Evolutionary conservation across 1,140 invertebrate genomes (phyloP).

Genomic region (Achroia grisella): DNA sequence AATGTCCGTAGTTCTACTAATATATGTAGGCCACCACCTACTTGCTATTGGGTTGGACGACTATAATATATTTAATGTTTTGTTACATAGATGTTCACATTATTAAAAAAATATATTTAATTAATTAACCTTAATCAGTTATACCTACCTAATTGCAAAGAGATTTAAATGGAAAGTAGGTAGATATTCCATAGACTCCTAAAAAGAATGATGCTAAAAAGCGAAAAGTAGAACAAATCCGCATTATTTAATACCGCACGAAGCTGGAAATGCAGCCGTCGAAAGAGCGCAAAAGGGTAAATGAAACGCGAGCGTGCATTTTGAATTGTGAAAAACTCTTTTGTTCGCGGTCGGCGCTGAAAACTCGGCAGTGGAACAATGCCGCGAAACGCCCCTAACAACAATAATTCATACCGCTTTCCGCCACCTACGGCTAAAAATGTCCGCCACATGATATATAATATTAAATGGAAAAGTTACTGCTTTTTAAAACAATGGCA

Average conservation of each 20-base stretch:
- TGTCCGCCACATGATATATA: slow-evolving; percentile 69
- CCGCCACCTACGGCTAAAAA: slow-evolving; percentile 71
- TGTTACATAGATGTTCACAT: too few relatives aligned
- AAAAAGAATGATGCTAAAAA: slow-evolving; percentile 28
- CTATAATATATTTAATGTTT: too few relatives aligned
- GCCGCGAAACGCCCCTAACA: slow-evolving; percentile 61
- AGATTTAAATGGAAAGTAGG: not conserved
- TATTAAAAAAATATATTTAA: too few relatives aligned
- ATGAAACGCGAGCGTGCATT: slow-evolving; percentile 69
- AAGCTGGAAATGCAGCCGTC: slow-evolving; percentile 61
- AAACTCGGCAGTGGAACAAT: slow-evolving; percentile 59
- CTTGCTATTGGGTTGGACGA: too few relatives aligned
- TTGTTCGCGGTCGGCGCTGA: slow-evolving; percentile 54
- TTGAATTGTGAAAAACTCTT: slow-evolving; percentile 67
- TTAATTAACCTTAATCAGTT: too few relatives aligned
- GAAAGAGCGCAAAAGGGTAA: slow-evolving; percentile 66
- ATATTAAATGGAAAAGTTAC: slow-evolving; percentile 67
- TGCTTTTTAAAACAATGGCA: slow-evolving; percentile 53
- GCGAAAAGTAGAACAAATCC: slow-evolving; percentile 49
- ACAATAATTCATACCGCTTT: slow-evolving; percentile 72
- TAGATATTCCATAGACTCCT: slow-evolving; percentile 8
- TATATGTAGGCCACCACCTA: too few relatives aligned
- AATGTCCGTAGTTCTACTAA: too few relatives aligned
- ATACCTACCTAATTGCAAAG: too few relatives aligned
- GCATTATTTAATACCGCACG: slow-evolving; percentile 58